Evolutionary conservation across 2,888 invertebrate species (phyloP), one percentile per base, ranked within the genome.

Genomic region (Dexiosoma caninum): DNA sequence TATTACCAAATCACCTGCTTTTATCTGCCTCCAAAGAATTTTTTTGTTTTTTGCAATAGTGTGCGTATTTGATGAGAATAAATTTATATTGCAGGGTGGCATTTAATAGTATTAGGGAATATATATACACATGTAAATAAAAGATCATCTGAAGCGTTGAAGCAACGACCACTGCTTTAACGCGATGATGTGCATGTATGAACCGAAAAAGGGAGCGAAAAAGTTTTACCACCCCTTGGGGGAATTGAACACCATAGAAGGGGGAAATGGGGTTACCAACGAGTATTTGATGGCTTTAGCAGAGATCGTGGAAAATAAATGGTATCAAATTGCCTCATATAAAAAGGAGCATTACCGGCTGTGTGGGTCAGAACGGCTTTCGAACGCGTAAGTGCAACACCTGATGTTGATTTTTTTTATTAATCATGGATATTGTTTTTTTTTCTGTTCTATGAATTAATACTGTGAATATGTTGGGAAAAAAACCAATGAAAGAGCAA

Each of bases 341-440:
- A 90, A 90, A 90, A 90, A 90, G 90, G 89, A 89, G 90, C 87
- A 86, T 87, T 88, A 92, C 91, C 92, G 93, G 92, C 92, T 92
- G 93, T 92, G 93, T 93, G 94, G 94, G 94, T 95, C 96, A 97
- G 96, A 96, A 96, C 96, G 96, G 96, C 96, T 96, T 95, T 95
- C 94, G 94, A 96, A 95, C 96, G 90, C 90, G 96, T 96, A 96
- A 96, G 96, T 96, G 91, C 90, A 91, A 88, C 91, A 91, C 89
- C 86, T 87, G 81, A 85, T 89, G 88, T 89, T 87, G 85, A 85
- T 85, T 67, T 66, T 81, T 78, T 80, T 59, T 9, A 40, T 59
- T 42, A 23, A 49, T 49, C 6, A 67, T 75, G 83, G 83, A 80
- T 83, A 81, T 81, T 81, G 79, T 76, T 75, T 76, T 66, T 76